Conservation (phyloP, 2,797 vertebrate species). For the Acanthopagrus latus region DNA sequence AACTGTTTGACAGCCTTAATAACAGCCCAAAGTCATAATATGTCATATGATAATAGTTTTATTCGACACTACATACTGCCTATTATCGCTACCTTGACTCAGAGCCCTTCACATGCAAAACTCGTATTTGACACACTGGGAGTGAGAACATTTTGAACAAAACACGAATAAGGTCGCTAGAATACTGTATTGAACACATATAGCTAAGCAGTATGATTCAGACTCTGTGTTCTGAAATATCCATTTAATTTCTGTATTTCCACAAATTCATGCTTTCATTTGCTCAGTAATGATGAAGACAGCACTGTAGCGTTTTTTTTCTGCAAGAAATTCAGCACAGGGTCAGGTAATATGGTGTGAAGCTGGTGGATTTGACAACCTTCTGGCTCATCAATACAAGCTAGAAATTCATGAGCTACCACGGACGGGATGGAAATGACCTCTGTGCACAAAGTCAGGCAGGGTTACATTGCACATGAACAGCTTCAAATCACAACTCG, state of each 20-base stretch:
- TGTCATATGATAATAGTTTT: too few species aligned
- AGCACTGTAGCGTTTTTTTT: neutral
- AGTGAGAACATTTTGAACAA: neutral
- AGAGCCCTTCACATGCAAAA: too few species aligned
- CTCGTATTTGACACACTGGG: too few species aligned
- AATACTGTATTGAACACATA: neutral
- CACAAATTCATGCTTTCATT: constrained; percentile 14
- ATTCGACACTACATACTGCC: too few species aligned
- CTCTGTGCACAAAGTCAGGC: constrained; percentile 34
- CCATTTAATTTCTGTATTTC: constrained; percentile 1
- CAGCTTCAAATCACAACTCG: constrained; percentile 42
- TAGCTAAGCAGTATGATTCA: neutral
- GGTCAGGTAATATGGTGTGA: constrained; percentile 27
- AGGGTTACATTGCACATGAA: constrained; percentile 53
- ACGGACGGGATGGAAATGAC: constrained; percentile 54
- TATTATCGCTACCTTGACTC: too few species aligned
- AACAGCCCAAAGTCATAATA: too few species aligned
- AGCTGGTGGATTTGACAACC: constrained; percentile 46
- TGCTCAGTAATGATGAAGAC: neutral
- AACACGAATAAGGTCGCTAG: neutral
- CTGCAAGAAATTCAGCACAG: neutral
- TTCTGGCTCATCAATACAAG: constrained; percentile 45
- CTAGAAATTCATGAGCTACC: constrained; percentile 43
- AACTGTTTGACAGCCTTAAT: too few species aligned
- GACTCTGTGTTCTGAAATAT: neutral